phyloP scores from a whole-genome alignment of 2,113 vertebrate genomes.

The Globicephala melas region DNA sequence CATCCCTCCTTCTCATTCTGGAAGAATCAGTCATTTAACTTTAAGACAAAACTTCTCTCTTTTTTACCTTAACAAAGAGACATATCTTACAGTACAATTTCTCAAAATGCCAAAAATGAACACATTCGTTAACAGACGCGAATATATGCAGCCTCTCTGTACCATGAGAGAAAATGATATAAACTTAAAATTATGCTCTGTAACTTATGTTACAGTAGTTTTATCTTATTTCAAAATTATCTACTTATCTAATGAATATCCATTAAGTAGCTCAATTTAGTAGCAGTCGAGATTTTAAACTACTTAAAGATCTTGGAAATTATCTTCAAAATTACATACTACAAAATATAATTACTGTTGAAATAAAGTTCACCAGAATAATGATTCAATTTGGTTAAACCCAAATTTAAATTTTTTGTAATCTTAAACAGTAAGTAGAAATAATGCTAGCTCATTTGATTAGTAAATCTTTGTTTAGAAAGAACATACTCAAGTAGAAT shows the following conservation, averaged over 20 bases:
- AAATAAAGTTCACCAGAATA: not conserved
- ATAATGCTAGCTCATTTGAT: not conserved
- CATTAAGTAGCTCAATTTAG: constrained; percentile 29
- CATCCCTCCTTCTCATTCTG: not conserved
- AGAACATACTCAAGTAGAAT: not conserved
- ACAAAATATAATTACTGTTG: not conserved
- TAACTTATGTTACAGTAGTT: not conserved
- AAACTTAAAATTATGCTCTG: not conserved
- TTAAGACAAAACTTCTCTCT: not conserved
- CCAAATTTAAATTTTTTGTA: not conserved
- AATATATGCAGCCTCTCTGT: not conserved
- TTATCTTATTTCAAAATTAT: not conserved
- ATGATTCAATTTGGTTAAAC: not conserved
- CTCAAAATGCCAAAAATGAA: constrained; percentile 24
- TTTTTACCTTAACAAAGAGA: not conserved
- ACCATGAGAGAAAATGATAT: not conserved
- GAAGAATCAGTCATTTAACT: not conserved
- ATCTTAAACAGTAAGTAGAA: not conserved
- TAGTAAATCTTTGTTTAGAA: not conserved
- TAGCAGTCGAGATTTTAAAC: constrained; percentile 9
- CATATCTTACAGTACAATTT: not conserved
- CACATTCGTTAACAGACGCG: not conserved
- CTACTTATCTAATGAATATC: not conserved
- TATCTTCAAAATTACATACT: not conserved
- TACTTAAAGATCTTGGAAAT: not conserved